phyloP scores from a whole-genome alignment of 2,888 invertebrate species.

The Latheticus oryzae region DNA sequence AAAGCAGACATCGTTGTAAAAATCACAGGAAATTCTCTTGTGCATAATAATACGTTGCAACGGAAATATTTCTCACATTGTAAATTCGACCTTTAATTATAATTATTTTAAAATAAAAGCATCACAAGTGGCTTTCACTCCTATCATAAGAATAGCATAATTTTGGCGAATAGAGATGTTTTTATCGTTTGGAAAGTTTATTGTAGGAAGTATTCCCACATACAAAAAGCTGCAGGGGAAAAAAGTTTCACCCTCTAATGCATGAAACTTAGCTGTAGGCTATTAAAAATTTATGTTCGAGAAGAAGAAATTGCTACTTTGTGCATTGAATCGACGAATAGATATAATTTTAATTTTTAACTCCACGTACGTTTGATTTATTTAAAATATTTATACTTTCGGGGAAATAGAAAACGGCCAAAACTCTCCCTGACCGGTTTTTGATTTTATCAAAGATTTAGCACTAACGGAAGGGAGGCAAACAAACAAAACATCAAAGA shows the following conservation, averaged over 20 bases:
- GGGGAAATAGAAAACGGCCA: no score
- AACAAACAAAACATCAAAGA: constrained; percentile 41
- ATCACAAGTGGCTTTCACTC: constrained; percentile 1
- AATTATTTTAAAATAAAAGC: constrained; percentile 3
- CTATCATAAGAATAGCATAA: constrained; percentile 28
- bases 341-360: no score
- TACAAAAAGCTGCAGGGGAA: constrained; percentile 14
- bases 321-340: no score
- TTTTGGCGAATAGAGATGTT: constrained; percentile 31
- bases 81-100: constrained; percentile 5
- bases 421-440: constrained; percentile 26
- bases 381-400: no score
- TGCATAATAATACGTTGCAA: constrained; percentile 39
- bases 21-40: constrained; percentile 39
- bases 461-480: constrained; percentile 38
- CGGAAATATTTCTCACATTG: constrained; percentile 38
- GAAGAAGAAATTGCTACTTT: no score
- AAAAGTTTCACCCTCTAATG: constrained; percentile 4
- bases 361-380: no score
- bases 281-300: constrained; percentile 4
- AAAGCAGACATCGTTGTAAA: constrained; percentile 32
- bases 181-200: constrained; percentile 18
- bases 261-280: constrained; percentile 5
- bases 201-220: constrained; percentile 18
- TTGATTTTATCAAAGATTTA: constrained; percentile 36